A percentile compares a stretch with the other conserved stretches of the same genome.
Evolutionary conservation across 2,797 vertebrate species (phyloP).

Genomic region (Mionectes olivaceus): DNA sequence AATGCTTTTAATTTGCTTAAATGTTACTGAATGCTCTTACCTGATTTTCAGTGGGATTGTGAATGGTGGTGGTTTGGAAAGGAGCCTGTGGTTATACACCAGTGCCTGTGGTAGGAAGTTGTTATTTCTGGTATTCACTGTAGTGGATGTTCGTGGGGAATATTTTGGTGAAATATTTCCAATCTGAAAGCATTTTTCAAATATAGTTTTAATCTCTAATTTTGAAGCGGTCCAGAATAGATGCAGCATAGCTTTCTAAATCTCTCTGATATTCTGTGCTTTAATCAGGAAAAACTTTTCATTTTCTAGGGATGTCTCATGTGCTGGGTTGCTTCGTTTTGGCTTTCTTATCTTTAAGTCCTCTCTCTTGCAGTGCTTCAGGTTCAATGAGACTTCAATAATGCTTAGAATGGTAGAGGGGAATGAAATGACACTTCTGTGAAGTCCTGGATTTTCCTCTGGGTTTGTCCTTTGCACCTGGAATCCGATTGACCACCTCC

Average conservation of each 20-base stretch:
- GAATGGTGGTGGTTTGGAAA: neutral
- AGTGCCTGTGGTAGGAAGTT: neutral
- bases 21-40: neutral
- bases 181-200: neutral
- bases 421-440: neutral
- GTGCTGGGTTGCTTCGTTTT: neutral
- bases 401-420: neutral
- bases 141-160: no score
- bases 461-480: neutral
- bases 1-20: neutral
- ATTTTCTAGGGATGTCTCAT: neutral
- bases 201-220: neutral
- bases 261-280: neutral
- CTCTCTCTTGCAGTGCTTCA: neutral
- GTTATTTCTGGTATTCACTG: neutral
- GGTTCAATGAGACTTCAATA: neutral
- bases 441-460: neutral
- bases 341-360: neutral
- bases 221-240: neutral
- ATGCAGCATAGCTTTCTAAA: neutral
- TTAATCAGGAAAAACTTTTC: neutral
- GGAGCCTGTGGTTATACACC: neutral
- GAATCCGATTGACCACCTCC: neutral
- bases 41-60: neutral
- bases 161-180: neutral